Evolutionary conservation across 2,888 invertebrate species (phyloP), one percentile per base, ranked within the genome.

Genomic region (Ornithoptera alexandrae): DNA sequence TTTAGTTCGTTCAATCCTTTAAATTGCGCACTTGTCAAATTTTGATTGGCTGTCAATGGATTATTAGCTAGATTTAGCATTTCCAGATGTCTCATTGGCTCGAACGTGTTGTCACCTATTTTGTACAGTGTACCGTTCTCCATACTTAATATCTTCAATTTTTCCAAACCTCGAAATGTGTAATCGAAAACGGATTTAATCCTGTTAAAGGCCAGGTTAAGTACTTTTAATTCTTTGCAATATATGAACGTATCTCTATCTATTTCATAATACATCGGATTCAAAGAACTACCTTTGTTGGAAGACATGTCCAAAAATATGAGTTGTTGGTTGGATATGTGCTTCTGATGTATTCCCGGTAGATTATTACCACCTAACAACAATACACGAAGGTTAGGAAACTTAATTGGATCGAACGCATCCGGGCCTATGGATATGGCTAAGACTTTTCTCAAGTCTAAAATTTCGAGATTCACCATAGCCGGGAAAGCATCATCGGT

Each of bases 41-140:
- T 90, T 46, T 89, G 80, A 62, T 85, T 91, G 1, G 83, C 81
- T 46, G 88, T 84, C 58, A 94, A 81, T 17, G 89, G 89, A 77
- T 94, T 94, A 72, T 93, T 93, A 18, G 90, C 93, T 74, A 94
- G 82, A 79, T 94, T 93, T 0, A 94, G 81, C 74, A 90, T 81
- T 76, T 88, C 82, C 42, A 94, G 81, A 68, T 83, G 86, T 71
- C 78, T 84, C 66, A 93, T 78, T 1, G 87, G 81, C 30, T 79
- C 81, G 75, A 94, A 94, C 50, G 93, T 90, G 1, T 83, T 84
- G 2, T 82, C 77, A 10, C 92, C 93, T 22, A 94, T 92, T 60
- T 86, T 83, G 75, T 86, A 93, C 59, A 94, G 76, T 0, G 93
- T 91, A 1, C 91, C 91, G 72, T 94, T 93, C 77, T 93, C 93